A percentile compares a stretch with the other conserved stretches of the same genome.
These are phyloP conservation scores for Eufriesea mexicana DNA, from an alignment of 1,140 invertebrate species.

Conservation along the genomic window DNA sequence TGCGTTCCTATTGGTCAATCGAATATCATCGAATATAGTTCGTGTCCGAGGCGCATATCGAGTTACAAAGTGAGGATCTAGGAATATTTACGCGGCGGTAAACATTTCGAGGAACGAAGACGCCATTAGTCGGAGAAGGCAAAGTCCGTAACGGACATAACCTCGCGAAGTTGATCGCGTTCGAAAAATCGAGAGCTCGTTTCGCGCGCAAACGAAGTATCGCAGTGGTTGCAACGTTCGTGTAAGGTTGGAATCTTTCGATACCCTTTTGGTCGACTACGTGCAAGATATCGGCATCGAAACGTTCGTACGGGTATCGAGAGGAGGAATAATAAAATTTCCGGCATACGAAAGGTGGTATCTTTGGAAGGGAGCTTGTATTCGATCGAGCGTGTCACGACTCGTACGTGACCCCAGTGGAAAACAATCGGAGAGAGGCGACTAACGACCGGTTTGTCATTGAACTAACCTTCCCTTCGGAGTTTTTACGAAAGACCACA, in stretches of 20 bases:
- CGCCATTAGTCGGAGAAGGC: neutral
- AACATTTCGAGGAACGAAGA: neutral
- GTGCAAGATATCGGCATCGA: neutral
- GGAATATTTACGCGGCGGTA: neutral
- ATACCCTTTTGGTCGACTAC: neutral
- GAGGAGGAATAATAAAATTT: neutral
- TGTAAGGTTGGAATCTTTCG: neutral
- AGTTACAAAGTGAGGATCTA: no score
- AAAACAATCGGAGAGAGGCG: neutral
- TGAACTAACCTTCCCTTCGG: neutral
- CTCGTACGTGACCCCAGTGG: neutral
- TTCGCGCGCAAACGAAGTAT: conserved; percentile 40
- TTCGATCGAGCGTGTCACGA: conserved; percentile 8
- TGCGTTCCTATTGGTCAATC: neutral
- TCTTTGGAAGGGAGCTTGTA: neutral
- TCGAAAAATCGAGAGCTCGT: conserved; percentile 2
- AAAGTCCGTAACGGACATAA: neutral
- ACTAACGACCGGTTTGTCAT: conserved; percentile 19
- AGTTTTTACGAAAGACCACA: neutral
- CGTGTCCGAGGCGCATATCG: no score
- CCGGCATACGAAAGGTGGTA: neutral
- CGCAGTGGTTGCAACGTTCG: neutral
- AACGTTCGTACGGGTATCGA: neutral
- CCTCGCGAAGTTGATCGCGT: neutral
- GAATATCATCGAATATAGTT: neutral